These are phyloP conservation scores for Panzeria rudis DNA, from an alignment of 2,888 invertebrate species.

Conservation along the genomic window DNA sequence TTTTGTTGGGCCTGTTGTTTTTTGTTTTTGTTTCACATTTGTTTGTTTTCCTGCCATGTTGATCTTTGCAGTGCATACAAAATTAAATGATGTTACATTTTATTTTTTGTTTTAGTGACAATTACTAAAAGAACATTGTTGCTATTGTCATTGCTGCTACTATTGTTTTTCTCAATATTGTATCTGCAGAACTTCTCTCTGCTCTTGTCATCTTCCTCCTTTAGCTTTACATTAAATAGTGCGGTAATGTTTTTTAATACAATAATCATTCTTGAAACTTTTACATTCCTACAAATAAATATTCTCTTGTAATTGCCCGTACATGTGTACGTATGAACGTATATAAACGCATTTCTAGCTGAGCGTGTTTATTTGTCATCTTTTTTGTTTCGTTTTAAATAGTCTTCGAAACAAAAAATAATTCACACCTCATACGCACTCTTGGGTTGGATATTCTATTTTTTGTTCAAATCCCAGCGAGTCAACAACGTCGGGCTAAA, in stretches of 20 bases:
- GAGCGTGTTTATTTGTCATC: conserved; percentile 55
- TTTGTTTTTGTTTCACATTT: too few species aligned
- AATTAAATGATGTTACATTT: not conserved
- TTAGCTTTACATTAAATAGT: conserved; percentile 37
- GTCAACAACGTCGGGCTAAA: conserved; percentile 48
- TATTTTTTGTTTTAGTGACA: conserved; percentile 54
- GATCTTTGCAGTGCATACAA: too few species aligned
- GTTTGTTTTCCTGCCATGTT: too few species aligned
- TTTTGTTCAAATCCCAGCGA: conserved; percentile 58
- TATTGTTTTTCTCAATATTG: conserved; percentile 35
- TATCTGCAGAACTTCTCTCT: not conserved
- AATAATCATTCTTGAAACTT: conserved; percentile 48
- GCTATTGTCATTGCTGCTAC: conserved; percentile 12
- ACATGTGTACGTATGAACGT: not conserved
- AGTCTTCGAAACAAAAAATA: conserved; percentile 21
- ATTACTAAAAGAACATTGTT: conserved; percentile 23
- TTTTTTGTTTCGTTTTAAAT: conserved; percentile 31
- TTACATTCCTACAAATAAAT: conserved; percentile 23
- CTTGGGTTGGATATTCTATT: conserved; percentile 10
- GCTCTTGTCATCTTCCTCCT: conserved; percentile 44
- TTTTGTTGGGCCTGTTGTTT: too few species aligned
- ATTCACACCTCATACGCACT: conserved; percentile 34
- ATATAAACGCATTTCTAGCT: conserved; percentile 4
- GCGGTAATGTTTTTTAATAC: conserved; percentile 36
- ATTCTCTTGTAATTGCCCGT: not conserved